These are phyloP conservation scores for Dolichotis patagonum DNA, from an alignment of 2,113 vertebrate genomes.

Conservation along the genomic window DNA sequence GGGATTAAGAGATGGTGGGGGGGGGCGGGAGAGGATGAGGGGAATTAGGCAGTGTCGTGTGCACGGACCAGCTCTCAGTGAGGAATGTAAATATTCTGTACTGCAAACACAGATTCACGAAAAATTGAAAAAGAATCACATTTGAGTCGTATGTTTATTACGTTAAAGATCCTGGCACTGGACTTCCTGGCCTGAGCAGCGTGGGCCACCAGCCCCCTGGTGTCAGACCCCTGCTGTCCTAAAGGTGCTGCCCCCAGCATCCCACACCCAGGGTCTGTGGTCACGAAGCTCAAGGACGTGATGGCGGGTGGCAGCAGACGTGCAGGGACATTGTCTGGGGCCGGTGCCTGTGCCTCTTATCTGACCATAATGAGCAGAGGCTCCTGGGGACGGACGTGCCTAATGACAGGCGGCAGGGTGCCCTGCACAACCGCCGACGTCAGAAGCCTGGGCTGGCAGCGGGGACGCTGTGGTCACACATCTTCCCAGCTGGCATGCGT, in stretches of 20 bases:
- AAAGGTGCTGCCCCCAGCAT: not conserved
- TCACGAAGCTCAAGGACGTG: rapidly evolving
- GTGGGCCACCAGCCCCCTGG: rapidly evolving
- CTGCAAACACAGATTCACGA: not conserved
- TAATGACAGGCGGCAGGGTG: not conserved
- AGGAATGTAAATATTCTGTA: not conserved
- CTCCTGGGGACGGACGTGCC: not conserved
- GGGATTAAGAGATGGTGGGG: not conserved
- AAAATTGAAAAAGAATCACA: not conserved
- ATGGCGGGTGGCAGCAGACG: not conserved
- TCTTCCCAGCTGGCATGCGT: rapidly evolving
- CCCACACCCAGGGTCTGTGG: rapidly evolving
- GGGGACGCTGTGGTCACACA: rapidly evolving
- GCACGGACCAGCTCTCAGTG: not conserved
- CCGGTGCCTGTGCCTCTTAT: not conserved
- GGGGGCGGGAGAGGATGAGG: not conserved
- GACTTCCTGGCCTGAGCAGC: rapidly evolving
- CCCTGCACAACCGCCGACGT: not conserved
- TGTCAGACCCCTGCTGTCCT: too few relatives aligned
- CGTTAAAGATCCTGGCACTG: not conserved
- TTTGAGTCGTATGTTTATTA: not conserved
- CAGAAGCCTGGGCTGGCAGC: not conserved
- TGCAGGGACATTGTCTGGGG: not conserved
- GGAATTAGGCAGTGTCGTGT: not conserved
- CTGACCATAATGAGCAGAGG: not conserved